Evolutionary conservation across 2,888 invertebrate species (phyloP), one percentile per base, ranked within the genome.

Genomic region (Chloromyia formosa): DNA sequence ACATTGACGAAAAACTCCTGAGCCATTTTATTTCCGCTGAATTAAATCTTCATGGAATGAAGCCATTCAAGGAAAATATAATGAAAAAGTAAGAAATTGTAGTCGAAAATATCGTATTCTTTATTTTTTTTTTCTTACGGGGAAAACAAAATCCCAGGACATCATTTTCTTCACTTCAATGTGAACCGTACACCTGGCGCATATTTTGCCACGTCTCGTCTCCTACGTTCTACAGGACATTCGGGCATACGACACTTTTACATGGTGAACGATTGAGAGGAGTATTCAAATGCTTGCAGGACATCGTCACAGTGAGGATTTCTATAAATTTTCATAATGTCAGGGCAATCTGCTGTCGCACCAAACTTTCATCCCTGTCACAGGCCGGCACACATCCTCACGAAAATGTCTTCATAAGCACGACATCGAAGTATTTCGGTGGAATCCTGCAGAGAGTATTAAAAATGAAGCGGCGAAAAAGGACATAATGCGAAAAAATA

Each of bases 291-390:
- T 56, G 71, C 58, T 71, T 71, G 58, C 69, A 71, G 71, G 71
- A 71, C 71, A 71, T 71, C 58, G 45, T 66, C 49, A 42, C 27
- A 35, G 49, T 56, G 54, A 14, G 71, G 35, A 40, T 56, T 71
- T 71, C 53, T 56, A 71, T 71, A 71, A 71, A 71, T 71, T 71
- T 71, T 71, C 71, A 16, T 71, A 71, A 71, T 71, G 71, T 71
- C 71, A 71, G n/a, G 20, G 20, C 71, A 71, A 71, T 56, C 16
- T 71, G 71, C n/a, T 53, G 54, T 49, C 56, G 56, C 22, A 56
- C 56, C 20, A 56, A 56, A 56, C 20, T 56, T 20, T 20, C 56
- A 56, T 56, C 56, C 56, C 49, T n/a, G 27, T 35, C 27, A 35
- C 27, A 16, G 22, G 18, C 16, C 20, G 1, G 18, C 16, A 22